Evolutionary conservation across 2,113 vertebrate genomes (phyloP).

Genomic region (Pandion haliaetus): DNA sequence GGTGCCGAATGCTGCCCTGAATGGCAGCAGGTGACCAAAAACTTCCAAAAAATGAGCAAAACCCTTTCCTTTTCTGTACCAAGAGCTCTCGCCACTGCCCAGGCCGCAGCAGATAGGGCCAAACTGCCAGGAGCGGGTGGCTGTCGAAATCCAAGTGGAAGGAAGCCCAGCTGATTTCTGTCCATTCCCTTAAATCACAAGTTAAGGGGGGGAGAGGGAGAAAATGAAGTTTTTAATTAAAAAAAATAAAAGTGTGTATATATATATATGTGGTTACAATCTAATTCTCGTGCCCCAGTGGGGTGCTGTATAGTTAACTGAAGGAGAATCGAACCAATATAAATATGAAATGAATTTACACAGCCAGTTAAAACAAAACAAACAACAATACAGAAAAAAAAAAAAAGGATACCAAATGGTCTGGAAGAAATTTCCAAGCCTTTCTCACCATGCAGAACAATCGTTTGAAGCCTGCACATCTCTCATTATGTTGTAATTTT

Average conservation of each 20-base stretch:
- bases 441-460: constrained; percentile 48
- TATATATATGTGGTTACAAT: constrained; percentile 72
- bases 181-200: constrained; percentile 54
- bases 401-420: constrained; percentile 37
- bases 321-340: constrained; percentile 58
- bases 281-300: constrained; percentile 75
- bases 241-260: constrained; percentile 48
- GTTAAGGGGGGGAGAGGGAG: constrained; percentile 45
- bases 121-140: neutral
- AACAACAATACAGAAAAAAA: neutral
- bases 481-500: constrained; percentile 49
- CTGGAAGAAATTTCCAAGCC: constrained; percentile 38
- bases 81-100: neutral
- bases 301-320: constrained; percentile 74
- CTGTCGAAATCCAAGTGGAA: constrained; percentile 7
- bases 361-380: constrained; percentile 56
- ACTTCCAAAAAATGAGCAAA: neutral
- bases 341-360: constrained; percentile 50
- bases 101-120: neutral
- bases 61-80: neutral
- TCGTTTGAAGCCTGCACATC: constrained; percentile 57
- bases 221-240: constrained; percentile 76
- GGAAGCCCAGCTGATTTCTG: constrained; percentile 23
- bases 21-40: constrained; percentile 46
- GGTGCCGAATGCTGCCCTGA: constrained; percentile 10